Evolutionary conservation across 2,113 vertebrate genomes (phyloP).

Genomic region (Strix uralensis): DNA sequence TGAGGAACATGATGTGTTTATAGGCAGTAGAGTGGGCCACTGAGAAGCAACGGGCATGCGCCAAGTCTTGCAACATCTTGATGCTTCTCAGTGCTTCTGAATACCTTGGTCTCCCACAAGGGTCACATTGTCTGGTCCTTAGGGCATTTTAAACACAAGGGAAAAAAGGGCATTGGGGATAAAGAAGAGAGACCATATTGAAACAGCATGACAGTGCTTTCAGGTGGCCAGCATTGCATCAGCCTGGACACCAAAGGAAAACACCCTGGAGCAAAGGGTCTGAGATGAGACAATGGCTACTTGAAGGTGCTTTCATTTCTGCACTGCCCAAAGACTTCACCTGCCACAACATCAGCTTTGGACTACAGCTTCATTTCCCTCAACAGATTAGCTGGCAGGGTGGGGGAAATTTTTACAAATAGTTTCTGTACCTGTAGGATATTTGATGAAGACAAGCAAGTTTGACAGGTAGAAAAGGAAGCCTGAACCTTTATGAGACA

Average conservation of each 20-base stretch:
- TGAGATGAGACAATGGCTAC: neutral
- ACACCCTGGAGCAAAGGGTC: neutral
- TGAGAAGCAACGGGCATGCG: neutral
- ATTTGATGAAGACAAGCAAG: neutral
- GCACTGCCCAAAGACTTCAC: neutral
- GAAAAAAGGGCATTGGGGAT: neutral
- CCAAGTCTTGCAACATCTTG: conserved; percentile 32
- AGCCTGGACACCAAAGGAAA: neutral
- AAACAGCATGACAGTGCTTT: neutral
- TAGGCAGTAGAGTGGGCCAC: neutral
- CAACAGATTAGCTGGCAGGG: neutral
- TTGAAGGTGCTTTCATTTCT: neutral
- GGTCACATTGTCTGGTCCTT: neutral
- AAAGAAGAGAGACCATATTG: neutral
- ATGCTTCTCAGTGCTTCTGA: neutral
- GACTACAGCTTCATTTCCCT: neutral
- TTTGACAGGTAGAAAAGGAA: neutral
- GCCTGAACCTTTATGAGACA: neutral
- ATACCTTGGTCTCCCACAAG: neutral
- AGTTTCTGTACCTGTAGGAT: neutral
- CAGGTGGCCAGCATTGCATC: neutral
- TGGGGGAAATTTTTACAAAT: neutral
- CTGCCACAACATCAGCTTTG: neutral
- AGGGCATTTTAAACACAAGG: neutral
- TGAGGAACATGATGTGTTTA: conserved; percentile 9